Base-by-base conservation (phyloP, 2,888 invertebrate species). In the Drosophila macrospina region DNA sequence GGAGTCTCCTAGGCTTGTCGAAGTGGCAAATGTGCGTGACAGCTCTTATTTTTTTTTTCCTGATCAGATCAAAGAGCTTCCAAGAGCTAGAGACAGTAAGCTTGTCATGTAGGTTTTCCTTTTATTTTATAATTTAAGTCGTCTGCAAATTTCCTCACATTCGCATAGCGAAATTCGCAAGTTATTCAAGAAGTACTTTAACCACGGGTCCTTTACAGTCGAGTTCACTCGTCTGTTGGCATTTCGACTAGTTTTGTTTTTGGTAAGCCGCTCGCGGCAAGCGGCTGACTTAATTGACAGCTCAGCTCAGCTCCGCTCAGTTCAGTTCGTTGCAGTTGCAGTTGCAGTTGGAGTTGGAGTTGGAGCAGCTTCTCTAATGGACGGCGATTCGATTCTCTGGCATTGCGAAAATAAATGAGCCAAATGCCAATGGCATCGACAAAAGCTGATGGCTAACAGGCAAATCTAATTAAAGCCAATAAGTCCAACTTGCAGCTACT, bases 381-480 rank as follows among this genome's bases (percentile, higher is more conserved):
- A 41, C 32, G 41, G 41, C 30, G 30, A 42, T 32, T 47, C 47
- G 16, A 47, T 47, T n/a, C 36, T 20, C 30, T 55, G 34, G 68
- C 44, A 52, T 68, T 50, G 55, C 59, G 69, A 10, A 74, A 61
- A 61, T 70, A 75, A 75, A 70, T 74, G 71, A 61, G 20, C 57
- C 71, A 66, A 42, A 75, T 67, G 64, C 73, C 72, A 69, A 44
- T 57, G 51, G 62, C 68, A 65, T 24, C 32, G 42, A 11, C 13
- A 63, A 56, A 55, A 45, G 44, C 77, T 71, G 78, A 72, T 74
- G 73, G 61, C 68, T 47, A 72, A 78, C 74, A 74, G 74, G 68
- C 73, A 74, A 77, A 72, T 74, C 74, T 77, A 74, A 74, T 74
- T 74, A 77, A 68, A 77, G 68, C 63, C 57, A 72, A 74, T 77